Evolutionary conservation across 2,113 vertebrate species (phyloP).

Genomic region (Ptyas mucosa): DNA sequence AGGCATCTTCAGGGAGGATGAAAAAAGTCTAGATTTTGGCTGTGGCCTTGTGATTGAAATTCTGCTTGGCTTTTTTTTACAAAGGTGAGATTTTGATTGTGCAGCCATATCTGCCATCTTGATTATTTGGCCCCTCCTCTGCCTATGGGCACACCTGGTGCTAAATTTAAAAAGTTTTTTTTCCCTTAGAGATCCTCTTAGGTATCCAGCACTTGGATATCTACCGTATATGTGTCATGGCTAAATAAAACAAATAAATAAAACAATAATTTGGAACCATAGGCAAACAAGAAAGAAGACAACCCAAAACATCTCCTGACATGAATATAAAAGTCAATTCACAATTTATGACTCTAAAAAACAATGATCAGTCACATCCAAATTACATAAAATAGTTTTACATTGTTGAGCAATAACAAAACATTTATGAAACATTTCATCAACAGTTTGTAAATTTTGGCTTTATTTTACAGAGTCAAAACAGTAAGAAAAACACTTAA

Average conservation of each 20-base stretch:
- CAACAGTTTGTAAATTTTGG: conserved; percentile 35
- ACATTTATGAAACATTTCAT: conserved; percentile 39
- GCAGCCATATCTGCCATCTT: neutral
- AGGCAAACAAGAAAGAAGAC: neutral
- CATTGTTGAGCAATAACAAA: neutral
- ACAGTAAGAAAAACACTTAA: conserved; percentile 15
- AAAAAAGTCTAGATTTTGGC: neutral
- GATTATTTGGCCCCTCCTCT: neutral
- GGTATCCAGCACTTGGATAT: conserved; percentile 7
- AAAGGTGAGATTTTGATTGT: neutral
- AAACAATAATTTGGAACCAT: neutral
- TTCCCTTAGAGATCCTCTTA: neutral
- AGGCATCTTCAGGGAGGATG: neutral
- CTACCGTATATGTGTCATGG: neutral
- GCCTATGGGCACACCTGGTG: neutral
- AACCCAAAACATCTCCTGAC: accelerated
- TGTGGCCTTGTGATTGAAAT: neutral
- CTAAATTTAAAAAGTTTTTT: neutral
- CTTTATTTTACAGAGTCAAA: conserved; percentile 46
- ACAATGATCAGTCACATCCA: conserved; percentile 5
- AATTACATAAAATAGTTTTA: conserved; percentile 16
- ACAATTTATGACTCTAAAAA: neutral
- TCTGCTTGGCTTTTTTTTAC: neutral
- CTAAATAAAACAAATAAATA: conserved; percentile 28
- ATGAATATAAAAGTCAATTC: neutral